Percentiles rank a stretch among this genome's conserved stretches.
Evolutionary conservation across 2,797 vertebrate species (phyloP).

Genomic region (Hypotaenidia okinawae): DNA sequence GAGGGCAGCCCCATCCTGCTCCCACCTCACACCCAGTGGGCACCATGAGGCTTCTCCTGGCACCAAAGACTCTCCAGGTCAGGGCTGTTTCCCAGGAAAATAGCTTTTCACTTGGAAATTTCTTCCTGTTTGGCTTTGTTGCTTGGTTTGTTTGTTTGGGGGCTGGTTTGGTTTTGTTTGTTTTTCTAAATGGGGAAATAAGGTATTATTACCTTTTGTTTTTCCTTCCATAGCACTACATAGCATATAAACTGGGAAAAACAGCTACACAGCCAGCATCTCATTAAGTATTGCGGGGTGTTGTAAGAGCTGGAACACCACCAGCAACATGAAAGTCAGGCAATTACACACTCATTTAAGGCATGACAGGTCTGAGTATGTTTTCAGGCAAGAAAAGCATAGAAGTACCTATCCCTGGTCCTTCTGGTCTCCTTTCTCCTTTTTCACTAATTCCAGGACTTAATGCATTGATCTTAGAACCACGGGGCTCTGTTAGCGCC

Average conservation of each 20-base stretch:
- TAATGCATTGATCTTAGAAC: not conserved
- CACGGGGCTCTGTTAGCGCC: not conserved
- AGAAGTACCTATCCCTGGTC: not conserved
- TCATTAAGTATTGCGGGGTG: not conserved
- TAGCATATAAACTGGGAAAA: not conserved
- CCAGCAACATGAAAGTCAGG: not conserved
- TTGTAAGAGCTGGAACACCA: constrained; percentile 40
- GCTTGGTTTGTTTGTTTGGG: no score
- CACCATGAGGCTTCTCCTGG: not conserved
- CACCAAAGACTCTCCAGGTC: not conserved
- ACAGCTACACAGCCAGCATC: not conserved
- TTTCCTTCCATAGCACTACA: not conserved
- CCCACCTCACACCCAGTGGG: accelerated
- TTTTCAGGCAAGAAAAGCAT: not conserved
- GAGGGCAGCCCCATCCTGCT: not conserved
- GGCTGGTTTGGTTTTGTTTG: not conserved
- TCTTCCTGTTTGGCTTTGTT: not conserved
- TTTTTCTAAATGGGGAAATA: not conserved
- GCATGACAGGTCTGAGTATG: not conserved
- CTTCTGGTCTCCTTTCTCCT: not conserved
- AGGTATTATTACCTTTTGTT: not conserved
- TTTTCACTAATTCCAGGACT: not conserved
- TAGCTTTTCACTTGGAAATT: not conserved
- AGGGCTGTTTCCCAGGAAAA: not conserved
- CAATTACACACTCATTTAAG: not conserved